These are phyloP conservation scores for Cranoglanis bouderius DNA, from an alignment of 2,113 vertebrate genomes.

Conservation along the genomic window DNA sequence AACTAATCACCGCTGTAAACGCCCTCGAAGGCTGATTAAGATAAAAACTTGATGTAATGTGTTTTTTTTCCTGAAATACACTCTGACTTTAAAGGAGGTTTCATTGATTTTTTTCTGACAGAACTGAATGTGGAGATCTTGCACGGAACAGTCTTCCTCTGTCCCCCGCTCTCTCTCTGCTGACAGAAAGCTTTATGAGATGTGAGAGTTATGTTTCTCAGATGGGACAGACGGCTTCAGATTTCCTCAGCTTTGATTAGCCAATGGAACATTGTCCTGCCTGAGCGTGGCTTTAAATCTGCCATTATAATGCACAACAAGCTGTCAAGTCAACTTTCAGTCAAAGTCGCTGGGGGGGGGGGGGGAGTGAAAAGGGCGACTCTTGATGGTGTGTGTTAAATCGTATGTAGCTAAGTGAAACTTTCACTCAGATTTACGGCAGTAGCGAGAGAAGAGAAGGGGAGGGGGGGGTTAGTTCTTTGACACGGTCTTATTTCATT, in stretches of 20 bases:
- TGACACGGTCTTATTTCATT: slow-evolving; percentile 52
- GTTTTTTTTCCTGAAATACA: background rate
- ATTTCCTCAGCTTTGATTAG: slow-evolving; percentile 77
- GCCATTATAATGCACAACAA: background rate
- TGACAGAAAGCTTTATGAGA: slow-evolving; percentile 39
- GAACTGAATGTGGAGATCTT: background rate
- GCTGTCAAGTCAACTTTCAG: slow-evolving; percentile 30
- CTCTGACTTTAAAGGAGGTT: background rate
- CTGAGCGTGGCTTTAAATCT: slow-evolving; percentile 9
- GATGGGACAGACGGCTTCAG: slow-evolving; percentile 70
- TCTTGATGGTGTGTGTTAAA: background rate
- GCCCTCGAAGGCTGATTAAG: background rate
- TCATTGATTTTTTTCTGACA: slow-evolving; percentile 25
- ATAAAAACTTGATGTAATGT: background rate
- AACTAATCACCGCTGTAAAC: slow-evolving; percentile 11
- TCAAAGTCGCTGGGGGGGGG: background rate
- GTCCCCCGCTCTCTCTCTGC: slow-evolving; percentile 31
- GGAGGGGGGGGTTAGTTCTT: slow-evolving; percentile 51
- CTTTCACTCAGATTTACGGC: slow-evolving; percentile 53
- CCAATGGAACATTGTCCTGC: slow-evolving; percentile 53
- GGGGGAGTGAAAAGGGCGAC: background rate
- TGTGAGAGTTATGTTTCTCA: slow-evolving; percentile 64
- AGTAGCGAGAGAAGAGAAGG: slow-evolving; percentile 43
- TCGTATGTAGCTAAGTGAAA: slow-evolving; percentile 7
- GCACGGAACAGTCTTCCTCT: background rate